These are phyloP conservation scores for Chloroceryle inda DNA, from an alignment of 2,797 vertebrate genomes.

Conservation along the genomic window DNA sequence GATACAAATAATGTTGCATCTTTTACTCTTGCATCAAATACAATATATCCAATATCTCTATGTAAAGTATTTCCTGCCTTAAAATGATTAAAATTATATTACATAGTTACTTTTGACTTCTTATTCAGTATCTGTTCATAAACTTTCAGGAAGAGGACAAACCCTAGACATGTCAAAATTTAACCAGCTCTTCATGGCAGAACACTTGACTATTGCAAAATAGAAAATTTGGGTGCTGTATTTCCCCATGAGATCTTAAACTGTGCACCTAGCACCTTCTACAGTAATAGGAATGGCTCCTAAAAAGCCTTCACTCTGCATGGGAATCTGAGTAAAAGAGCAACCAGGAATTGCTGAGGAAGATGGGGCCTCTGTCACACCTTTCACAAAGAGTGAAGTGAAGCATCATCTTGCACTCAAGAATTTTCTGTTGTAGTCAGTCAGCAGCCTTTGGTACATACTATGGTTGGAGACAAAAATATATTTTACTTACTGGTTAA, in stretches of 20 bases:
- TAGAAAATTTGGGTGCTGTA: neutral
- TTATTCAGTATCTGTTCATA: neutral
- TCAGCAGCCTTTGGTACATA: neutral
- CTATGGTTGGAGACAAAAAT: neutral
- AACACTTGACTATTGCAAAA: neutral
- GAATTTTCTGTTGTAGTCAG: neutral
- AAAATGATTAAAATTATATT: neutral
- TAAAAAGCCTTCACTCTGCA: neutral
- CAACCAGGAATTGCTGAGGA: neutral
- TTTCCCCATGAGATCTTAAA: neutral
- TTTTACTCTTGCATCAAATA: neutral
- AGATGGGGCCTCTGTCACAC: neutral
- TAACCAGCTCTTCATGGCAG: neutral
- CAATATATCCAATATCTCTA: neutral
- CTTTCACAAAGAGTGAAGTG: neutral
- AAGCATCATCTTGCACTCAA: accelerated
- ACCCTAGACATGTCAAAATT: neutral
- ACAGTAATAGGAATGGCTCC: neutral
- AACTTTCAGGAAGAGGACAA: neutral
- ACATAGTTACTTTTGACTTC: neutral
- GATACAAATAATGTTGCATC: neutral
- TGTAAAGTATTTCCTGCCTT: neutral
- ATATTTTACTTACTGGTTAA: neutral
- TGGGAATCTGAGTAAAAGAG: neutral
- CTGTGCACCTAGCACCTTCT: neutral